Percentiles rank a stretch among this genome's conserved stretches.
These are phyloP conservation scores for Baryphthengus martii DNA, from an alignment of 2,113 vertebrate species.

Conservation along the genomic window DNA sequence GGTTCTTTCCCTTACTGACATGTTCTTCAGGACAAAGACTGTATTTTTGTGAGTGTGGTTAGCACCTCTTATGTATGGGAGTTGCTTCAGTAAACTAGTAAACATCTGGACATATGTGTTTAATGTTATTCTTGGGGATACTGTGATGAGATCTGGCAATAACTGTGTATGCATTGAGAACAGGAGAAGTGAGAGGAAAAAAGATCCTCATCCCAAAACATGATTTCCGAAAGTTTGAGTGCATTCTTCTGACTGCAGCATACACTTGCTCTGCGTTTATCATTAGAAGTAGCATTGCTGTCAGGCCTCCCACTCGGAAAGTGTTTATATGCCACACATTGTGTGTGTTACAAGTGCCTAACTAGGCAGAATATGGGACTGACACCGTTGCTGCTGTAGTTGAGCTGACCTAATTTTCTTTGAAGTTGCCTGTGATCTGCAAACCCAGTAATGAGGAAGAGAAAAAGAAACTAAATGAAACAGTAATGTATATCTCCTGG, in stretches of 20 bases:
- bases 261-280: not conserved
- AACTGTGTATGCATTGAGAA: not conserved
- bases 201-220: not conserved
- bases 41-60: not conserved
- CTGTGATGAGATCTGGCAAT: not conserved
- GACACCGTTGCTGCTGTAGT: not conserved
- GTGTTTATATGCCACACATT: not conserved
- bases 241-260: not conserved
- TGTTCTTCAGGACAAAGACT: not conserved
- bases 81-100: not conserved
- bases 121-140: not conserved
- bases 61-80: not conserved
- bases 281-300: not conserved
- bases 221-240: not conserved
- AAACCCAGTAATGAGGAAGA: not conserved
- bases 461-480: not conserved
- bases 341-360: not conserved
- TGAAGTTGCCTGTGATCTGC: conserved; percentile 4
- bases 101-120: not conserved
- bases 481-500: not conserved
- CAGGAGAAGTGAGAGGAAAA: not conserved
- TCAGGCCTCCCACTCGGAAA: not conserved
- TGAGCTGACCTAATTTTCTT: conserved; percentile 36
- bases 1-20: not conserved
- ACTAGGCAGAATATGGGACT: not conserved